These are phyloP conservation scores for Steatornis caripensis DNA, from an alignment of 2,113 vertebrate genomes.

Conservation along the genomic window DNA sequence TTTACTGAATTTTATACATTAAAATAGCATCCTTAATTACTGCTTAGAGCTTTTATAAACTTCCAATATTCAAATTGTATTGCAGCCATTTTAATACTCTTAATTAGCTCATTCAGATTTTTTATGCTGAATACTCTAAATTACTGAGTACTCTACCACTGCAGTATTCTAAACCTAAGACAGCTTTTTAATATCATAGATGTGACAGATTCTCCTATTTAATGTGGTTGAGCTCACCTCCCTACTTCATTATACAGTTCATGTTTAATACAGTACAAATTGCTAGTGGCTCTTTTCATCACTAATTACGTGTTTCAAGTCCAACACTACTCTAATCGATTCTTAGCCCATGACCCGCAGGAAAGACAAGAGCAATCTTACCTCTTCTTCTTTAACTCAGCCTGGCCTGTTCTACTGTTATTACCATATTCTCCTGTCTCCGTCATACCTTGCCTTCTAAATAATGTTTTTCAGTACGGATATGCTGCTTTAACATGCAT, in stretches of 20 bases:
- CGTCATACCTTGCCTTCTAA: neutral
- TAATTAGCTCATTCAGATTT: neutral
- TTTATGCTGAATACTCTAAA: constrained; percentile 2
- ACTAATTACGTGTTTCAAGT: constrained; percentile 20
- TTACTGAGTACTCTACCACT: neutral
- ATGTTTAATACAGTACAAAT: neutral
- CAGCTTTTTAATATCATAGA: neutral
- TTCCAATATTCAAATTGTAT: neutral
- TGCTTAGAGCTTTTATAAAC: neutral
- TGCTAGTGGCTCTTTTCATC: neutral
- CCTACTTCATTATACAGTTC: neutral
- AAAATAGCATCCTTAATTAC: constrained; percentile 29
- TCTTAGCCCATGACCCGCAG: neutral
- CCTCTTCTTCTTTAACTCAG: neutral
- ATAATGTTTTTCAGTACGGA: neutral
- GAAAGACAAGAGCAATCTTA: neutral
- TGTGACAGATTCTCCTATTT: neutral
- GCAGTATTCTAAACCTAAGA: neutral
- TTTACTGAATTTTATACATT: neutral
- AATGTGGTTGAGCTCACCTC: neutral
- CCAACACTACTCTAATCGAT: neutral
- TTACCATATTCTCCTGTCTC: neutral
- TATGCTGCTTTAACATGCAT: accelerated
- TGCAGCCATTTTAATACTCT: neutral
- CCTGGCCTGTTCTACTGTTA: neutral